A percentile compares a stretch with the other conserved stretches of the same genome.
Evolutionary conservation across 2,888 invertebrate species (phyloP).

Genomic region (Mayetiola destructor): DNA sequence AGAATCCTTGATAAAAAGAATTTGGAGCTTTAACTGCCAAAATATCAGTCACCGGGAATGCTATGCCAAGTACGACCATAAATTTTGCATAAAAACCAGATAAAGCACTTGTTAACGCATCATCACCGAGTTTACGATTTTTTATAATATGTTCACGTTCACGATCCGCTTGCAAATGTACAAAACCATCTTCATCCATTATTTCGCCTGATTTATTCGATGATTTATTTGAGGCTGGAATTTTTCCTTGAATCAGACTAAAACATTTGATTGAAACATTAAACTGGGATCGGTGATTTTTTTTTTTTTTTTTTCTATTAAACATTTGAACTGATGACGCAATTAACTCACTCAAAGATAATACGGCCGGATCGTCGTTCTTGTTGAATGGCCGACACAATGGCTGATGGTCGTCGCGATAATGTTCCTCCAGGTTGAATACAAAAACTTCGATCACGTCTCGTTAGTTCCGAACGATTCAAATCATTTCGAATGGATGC

Average conservation of each 20-base stretch:
- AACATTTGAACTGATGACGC: not conserved
- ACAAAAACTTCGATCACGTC: not conserved
- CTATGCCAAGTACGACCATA: constrained; percentile 59
- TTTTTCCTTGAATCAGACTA: not conserved
- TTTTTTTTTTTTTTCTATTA: not conserved
- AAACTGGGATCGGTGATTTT: not conserved
- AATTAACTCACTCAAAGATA: not conserved
- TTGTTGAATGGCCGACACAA: not conserved
- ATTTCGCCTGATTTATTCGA: not conserved
- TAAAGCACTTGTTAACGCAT: constrained; percentile 47
- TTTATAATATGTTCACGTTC: constrained; percentile 11
- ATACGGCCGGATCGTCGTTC: not conserved
- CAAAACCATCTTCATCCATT: not conserved
- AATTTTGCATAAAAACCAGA: constrained; percentile 67
- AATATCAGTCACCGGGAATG: constrained; percentile 67
- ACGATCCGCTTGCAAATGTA: constrained; percentile 1
- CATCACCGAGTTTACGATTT: constrained; percentile 24
- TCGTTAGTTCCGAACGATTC: not conserved
- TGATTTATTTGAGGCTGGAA: not conserved
- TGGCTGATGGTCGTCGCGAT: not conserved
- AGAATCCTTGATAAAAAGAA: constrained; percentile 50
- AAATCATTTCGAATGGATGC: not conserved
- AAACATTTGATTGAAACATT: not conserved
- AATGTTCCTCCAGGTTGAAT: not conserved
- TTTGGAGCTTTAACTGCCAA: constrained; percentile 51